Percentiles rank a stretch among this genome's conserved stretches.
Evolutionary conservation across 2,113 vertebrate genomes (phyloP).

Genomic region (Syngnathoides biaculeatus): DNA sequence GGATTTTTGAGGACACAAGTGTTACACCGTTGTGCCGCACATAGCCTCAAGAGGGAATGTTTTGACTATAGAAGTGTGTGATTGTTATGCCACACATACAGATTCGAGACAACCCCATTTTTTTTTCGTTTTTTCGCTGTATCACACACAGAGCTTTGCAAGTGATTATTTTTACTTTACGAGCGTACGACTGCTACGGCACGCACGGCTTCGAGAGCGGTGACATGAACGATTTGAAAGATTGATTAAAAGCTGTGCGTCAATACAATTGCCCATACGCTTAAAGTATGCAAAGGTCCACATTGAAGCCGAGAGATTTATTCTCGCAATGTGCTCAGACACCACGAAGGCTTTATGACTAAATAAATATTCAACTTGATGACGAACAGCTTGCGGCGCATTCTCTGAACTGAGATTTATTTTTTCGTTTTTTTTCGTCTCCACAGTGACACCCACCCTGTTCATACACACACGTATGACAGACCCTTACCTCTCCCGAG

Average conservation of each 20-base stretch:
- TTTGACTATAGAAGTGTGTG: too few species aligned
- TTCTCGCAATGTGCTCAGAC: neutral
- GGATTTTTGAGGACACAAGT: too few species aligned
- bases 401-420: slow-evolving; percentile 43
- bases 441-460: slow-evolving; percentile 36
- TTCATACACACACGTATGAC: slow-evolving; percentile 7
- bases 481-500: slow-evolving; percentile 85
- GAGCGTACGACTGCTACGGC: too few species aligned
- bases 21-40: too few species aligned
- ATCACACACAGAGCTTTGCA: too few species aligned
- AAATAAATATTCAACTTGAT: slow-evolving; percentile 18
- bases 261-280: neutral
- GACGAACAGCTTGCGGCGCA: slow-evolving; percentile 42
- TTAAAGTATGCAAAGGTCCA: neutral
- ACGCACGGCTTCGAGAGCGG: too few species aligned
- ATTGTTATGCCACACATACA: too few species aligned
- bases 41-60: too few species aligned
- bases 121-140: too few species aligned
- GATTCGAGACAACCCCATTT: too few species aligned
- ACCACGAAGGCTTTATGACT: slow-evolving; percentile 60
- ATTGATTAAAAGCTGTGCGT: neutral
- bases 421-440: slow-evolving; percentile 38
- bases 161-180: too few species aligned
- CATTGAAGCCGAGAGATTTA: neutral
- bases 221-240: neutral